Conservation (phyloP, 2,888 invertebrate species). For the Hololepta plana region DNA sequence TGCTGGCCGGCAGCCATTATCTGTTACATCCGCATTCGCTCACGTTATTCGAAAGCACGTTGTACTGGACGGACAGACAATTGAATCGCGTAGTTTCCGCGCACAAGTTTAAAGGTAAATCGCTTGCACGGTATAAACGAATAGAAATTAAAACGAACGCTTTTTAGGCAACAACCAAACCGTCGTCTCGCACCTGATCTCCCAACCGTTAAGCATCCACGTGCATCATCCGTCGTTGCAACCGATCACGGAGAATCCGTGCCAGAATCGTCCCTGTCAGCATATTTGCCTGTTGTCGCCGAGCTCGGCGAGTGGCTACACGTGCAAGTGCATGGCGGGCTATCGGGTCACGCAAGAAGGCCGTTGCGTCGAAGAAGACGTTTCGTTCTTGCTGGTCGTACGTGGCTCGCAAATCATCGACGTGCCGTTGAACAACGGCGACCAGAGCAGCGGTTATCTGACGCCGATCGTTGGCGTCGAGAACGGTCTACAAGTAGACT, state of each 20-base stretch:
- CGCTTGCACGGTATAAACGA: neutral
- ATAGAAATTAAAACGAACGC: no score
- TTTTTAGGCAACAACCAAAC: slow-evolving; percentile 65
- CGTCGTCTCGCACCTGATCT: slow-evolving; percentile 84
- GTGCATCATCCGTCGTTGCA: slow-evolving; percentile 91
- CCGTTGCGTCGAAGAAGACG: slow-evolving; percentile 67
- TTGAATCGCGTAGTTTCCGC: slow-evolving; percentile 78
- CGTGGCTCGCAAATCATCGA: slow-evolving; percentile 82
- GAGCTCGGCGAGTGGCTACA: slow-evolving; percentile 44
- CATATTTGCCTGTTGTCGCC: slow-evolving; percentile 88
- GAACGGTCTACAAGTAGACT: slow-evolving; percentile 79
- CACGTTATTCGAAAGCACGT: slow-evolving; percentile 85
- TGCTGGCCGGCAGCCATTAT: slow-evolving; percentile 76
- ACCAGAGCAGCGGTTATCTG: slow-evolving; percentile 58
- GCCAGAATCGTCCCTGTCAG: slow-evolving; percentile 54
- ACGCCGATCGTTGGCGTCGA: slow-evolving; percentile 79
- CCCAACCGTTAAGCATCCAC: slow-evolving; percentile 87
- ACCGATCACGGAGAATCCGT: slow-evolving; percentile 62
- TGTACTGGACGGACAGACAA: slow-evolving; percentile 95
- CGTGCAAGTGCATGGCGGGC: slow-evolving; percentile 86
- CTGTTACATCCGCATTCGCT: slow-evolving; percentile 89
- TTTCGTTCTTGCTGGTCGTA: slow-evolving; percentile 76
- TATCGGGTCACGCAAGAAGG: slow-evolving; percentile 47
- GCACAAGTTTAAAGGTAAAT: slow-evolving; percentile 58
- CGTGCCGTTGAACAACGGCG: slow-evolving; percentile 55